phyloP scores from a whole-genome alignment of 2,113 vertebrate genomes.

The Pterocles gutturalis region DNA sequence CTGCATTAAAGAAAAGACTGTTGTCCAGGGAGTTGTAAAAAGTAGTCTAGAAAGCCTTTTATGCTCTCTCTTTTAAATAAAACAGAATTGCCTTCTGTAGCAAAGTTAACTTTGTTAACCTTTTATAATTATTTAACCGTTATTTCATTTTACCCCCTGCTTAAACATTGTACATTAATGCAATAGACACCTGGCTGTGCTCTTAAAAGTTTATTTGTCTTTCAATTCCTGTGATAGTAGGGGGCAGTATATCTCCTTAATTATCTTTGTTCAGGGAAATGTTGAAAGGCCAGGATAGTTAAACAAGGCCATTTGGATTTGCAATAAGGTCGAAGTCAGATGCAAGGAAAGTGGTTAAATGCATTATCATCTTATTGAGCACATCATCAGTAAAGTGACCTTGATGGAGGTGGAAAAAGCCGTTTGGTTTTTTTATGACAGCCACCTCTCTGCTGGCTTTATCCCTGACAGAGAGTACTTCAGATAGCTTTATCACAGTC shows the following conservation, averaged over 20 bases:
- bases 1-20: not conserved
- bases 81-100: slow-evolving; percentile 55
- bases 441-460: slow-evolving; percentile 71
- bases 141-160: slow-evolving; percentile 76
- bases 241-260: slow-evolving; percentile 79
- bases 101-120: slow-evolving; percentile 74
- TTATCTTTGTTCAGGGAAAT: slow-evolving; percentile 82
- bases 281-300: slow-evolving; percentile 78
- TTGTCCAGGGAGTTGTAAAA: slow-evolving; percentile 64
- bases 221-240: slow-evolving; percentile 77
- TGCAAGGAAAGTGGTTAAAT: slow-evolving; percentile 80
- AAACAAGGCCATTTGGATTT: slow-evolving; percentile 79
- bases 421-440: slow-evolving; percentile 83
- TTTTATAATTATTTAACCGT: slow-evolving; percentile 80
- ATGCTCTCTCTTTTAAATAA: slow-evolving; percentile 70
- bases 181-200: slow-evolving; percentile 74
- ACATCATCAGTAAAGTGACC: slow-evolving; percentile 79
- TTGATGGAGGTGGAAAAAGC: slow-evolving; percentile 85
- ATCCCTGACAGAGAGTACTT: slow-evolving; percentile 73
- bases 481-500: slow-evolving; percentile 48
- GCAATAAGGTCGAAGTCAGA: slow-evolving; percentile 77
- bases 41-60: slow-evolving; percentile 56
- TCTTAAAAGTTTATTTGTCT: slow-evolving; percentile 83
- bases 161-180: slow-evolving; percentile 63
- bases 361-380: slow-evolving; percentile 78